Percentiles rank a stretch among this genome's conserved stretches.
Evolutionary conservation across 2,888 invertebrate genomes (phyloP).

Genomic region (Adelphocoris suturalis): DNA sequence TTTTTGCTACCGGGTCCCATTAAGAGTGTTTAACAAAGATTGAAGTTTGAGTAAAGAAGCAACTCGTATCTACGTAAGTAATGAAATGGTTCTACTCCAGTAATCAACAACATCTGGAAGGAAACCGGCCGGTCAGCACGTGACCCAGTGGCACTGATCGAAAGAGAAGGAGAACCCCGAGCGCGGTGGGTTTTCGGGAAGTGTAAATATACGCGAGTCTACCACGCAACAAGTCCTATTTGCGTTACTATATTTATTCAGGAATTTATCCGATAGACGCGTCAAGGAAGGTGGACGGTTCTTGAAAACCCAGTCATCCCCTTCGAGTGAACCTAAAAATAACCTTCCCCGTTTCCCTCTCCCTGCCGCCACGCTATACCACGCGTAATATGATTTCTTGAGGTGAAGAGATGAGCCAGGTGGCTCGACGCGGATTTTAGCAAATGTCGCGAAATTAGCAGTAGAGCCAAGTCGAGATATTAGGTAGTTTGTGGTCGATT

Average conservation of each 20-base stretch:
- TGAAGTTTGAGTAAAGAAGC: too few relatives aligned
- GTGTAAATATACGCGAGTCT: slow-evolving; percentile 25
- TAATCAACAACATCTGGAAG: not conserved
- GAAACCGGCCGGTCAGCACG: not conserved
- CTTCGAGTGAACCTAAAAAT: slow-evolving; percentile 28
- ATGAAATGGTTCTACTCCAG: too few relatives aligned
- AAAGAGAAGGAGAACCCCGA: not conserved
- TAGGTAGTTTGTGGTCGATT: slow-evolving; percentile 39
- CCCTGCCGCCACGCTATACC: not conserved
- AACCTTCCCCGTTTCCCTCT: not conserved
- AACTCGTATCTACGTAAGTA: too few relatives aligned
- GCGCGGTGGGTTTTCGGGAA: not conserved
- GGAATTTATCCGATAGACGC: slow-evolving; percentile 25
- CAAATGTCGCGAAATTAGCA: not conserved
- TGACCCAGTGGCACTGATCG: slow-evolving; percentile 28
- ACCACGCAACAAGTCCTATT: slow-evolving; percentile 42
- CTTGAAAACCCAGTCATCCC: slow-evolving; percentile 31
- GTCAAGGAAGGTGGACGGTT: slow-evolving; percentile 25
- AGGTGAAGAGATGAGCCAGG: not conserved
- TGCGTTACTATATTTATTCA: slow-evolving; percentile 31
- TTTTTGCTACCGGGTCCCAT: too few relatives aligned
- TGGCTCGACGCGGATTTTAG: not conserved
- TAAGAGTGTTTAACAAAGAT: too few relatives aligned
- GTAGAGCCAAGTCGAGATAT: not conserved
- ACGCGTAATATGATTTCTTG: not conserved